Percentiles rank a stretch among this genome's conserved stretches.
phyloP scores from a whole-genome alignment of 2,888 invertebrate species.

The Lasioglossum morio region DNA sequence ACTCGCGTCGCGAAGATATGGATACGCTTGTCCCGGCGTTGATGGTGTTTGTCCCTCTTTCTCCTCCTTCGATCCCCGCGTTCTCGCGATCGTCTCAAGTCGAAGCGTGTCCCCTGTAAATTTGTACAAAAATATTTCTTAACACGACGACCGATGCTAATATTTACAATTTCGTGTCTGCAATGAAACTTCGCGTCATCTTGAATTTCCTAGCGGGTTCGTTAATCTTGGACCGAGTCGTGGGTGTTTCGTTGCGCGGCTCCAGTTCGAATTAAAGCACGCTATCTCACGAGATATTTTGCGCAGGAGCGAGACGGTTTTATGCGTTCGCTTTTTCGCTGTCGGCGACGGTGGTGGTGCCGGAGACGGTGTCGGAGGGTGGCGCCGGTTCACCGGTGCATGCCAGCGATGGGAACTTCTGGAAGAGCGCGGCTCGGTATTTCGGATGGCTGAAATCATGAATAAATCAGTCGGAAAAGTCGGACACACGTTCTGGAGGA shows the following conservation, averaged over 20 bases:
- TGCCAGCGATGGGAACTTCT: conserved; percentile 91
- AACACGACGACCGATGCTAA: conserved; percentile 18
- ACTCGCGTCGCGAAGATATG: conserved; percentile 4
- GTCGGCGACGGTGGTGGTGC: conserved; percentile 88
- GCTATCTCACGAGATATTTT: background rate
- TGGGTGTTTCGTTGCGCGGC: background rate
- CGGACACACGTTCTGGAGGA: background rate
- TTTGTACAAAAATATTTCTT: conserved; percentile 19
- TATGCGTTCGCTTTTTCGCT: conserved; percentile 89
- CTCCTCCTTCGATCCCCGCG: background rate
- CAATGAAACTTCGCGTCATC: conserved; percentile 19
- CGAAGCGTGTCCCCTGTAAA: background rate
- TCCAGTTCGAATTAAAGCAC: background rate
- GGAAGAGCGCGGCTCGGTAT: conserved; percentile 91
- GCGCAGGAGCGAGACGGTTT: conserved; percentile 65
- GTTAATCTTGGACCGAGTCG: background rate
- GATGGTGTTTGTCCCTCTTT: background rate
- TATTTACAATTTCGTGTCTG: conserved; percentile 59
- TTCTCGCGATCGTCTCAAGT: background rate
- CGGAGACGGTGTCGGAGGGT: conserved; percentile 87
- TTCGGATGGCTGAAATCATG: conserved; percentile 89
- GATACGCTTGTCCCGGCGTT: background rate
- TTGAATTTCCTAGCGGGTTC: background rate
- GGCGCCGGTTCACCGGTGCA: conserved; percentile 85
- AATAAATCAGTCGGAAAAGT: conserved; percentile 16